Base-by-base conservation (phyloP, 2,113 vertebrate genomes). In the Nipponia nippon region DNA sequence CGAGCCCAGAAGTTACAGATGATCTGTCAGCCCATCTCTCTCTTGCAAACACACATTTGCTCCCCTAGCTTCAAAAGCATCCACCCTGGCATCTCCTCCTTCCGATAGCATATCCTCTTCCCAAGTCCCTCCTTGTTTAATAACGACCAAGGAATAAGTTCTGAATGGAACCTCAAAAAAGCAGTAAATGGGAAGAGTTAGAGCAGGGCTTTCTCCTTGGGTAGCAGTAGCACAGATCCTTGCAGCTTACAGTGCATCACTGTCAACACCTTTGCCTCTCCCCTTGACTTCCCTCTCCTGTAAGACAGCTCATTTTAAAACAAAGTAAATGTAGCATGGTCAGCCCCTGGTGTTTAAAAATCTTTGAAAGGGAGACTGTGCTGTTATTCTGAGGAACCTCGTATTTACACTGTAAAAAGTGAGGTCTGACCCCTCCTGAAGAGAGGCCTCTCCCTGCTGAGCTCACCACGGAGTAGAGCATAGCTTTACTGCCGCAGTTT, bases 391-490 rank as follows among this genome's bases (percentile, higher is more conserved):
- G 87, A 90, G 93, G 94, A 89, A 89, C 90, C 77, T 83, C 91
- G 71, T 98, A 98, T 98, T 98, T 98, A 98, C 92, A 97, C 96
- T 97, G 97, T 90, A 91, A 97, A 97, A 98, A 94, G 96, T 73
- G 96, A 93, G 95, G 92, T 92, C 90, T 98, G 98, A 98, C 97
- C 98, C 96, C 95, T 97, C 94, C 97, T 95, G 97, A 97, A 85
- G 90, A 73, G 96, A 97, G 83, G 97, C 97, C 96, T 95, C 97
- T 97, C 89, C 86, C 91, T 17, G 58, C 77, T 93, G 94, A 97
- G 96, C 97, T 93, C 61, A 73, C 97, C 15, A 69, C 13, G 40
- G 93, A 73, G 96, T 23, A 77, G 67, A 82, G 95, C 55, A 93
- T 87, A 94, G 81, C 93, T 81, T 50, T 62, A 93, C 97, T 91